Evolutionary conservation across 1,140 invertebrate genomes (phyloP), one percentile per base, ranked within the genome.

Genomic region (Dendrolimus punctatus): DNA sequence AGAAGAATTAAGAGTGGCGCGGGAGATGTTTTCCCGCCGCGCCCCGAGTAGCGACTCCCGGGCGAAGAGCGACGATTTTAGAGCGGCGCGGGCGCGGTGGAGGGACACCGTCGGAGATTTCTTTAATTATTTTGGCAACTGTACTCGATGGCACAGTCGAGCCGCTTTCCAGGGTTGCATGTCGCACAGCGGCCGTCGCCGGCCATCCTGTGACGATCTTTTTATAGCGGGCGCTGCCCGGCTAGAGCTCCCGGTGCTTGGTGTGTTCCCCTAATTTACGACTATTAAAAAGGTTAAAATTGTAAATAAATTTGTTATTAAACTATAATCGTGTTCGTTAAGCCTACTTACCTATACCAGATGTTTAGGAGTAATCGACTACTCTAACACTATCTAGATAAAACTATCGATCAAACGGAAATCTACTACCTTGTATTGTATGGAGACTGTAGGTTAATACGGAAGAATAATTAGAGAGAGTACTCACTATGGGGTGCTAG

Each of bases 111-210:
- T 66, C 85, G 87, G 87, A 88, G 87, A 89, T 90, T 91, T 91
- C 90, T 90, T 90, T 91, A 92, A 91, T 92, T 91, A 91, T 92
- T 92, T 92, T 92, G 91, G 91, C 91, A 92, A 89, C 88, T 88
- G 85, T 84, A 82, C 79, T 80, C 80, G 81, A 85, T 85, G 85
- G 85, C 82, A 85, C 76, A 79, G 83, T 73, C 73, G 73, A 81
- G 71, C 80, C 77, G 81, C 74, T 85, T 82, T 86, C 86, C 86
- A 87, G 86, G 86, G 86, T 87, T 87, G 85, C 75, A 80, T 85
- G 84, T 87, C 85, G 84, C 79, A 64, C 68, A 68, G 80, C 72
- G 68, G 78, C 70, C 76, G 77, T 67, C 79, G 76, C 68, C 71
- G 74, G 69, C 75, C 72, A 76, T 85, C 73, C 76, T 80, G 76